Base-by-base conservation (phyloP, 2,113 vertebrate species). In the Ictalurus furcatus region DNA sequence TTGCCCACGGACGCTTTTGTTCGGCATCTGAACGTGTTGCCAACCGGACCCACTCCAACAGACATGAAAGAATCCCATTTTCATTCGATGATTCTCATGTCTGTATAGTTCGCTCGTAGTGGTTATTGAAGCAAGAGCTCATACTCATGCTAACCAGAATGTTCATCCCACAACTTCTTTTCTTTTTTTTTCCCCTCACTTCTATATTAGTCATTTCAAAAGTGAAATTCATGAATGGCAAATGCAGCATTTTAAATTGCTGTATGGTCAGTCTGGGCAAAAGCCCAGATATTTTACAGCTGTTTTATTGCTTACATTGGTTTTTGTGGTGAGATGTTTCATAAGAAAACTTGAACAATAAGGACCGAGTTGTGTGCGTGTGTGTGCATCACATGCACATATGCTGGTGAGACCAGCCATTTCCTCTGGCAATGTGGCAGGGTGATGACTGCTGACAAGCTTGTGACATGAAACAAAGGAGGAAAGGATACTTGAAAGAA, bases 31-130 rank as follows among this genome's bases (percentile, higher is more conserved):
- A 67, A 85, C 58, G 85, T 40, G 83, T 85, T 94, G 94, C 94
- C 94, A 95, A 94, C 91, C 94, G 92, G 94, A 94, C 76, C 37
- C 87, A 67, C 40, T 94, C 94, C 94, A 95, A 91, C 91, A 82
- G 89, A 90, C 94, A 92, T 94, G 91, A 94, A 94, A 93, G 91
- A 92, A 93, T 90, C 94, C 93, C 86, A 90, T 93, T 95, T 95
- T 92, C 92, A 92, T 87, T 89, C 90, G 90, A 93, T 88, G 91
- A 94, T 94, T 59, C 30, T 59, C 92, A 92, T 91, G 92, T 90
- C 91, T 91, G 93, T 94, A 93, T 93, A 95, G 94, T 95, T 93
- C 88, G 90, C 92, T 92, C 34, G 90, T 91, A 89, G 95, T 94
- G 83, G 84, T 89, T 92, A 93, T 94, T 95, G 92, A 94, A 93